A percentile compares a stretch with the other conserved stretches of the same genome.
Conservation (phyloP, 2,888 invertebrate species). For the Lamellibrachia columna region DNA sequence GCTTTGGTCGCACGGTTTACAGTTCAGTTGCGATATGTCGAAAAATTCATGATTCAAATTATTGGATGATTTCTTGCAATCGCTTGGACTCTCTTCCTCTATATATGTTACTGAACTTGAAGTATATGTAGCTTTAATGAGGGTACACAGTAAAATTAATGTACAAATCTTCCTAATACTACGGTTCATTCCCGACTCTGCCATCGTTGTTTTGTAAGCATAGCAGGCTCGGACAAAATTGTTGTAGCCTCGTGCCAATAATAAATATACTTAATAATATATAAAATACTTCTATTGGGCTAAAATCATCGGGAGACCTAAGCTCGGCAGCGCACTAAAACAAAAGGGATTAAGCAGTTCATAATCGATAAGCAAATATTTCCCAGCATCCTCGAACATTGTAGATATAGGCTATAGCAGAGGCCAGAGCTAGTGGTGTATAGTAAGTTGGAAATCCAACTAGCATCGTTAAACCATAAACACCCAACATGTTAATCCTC, state of each 20-base stretch:
- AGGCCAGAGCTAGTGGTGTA: too few relatives aligned
- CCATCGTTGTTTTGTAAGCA: neutral
- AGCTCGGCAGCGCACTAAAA: too few relatives aligned
- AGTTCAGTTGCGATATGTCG: conserved; percentile 50
- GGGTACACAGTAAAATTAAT: neutral
- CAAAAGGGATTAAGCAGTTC: too few relatives aligned
- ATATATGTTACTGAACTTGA: neutral
- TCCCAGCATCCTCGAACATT: too few relatives aligned
- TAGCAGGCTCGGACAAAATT: neutral
- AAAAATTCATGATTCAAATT: conserved; percentile 49
- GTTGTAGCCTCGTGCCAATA: neutral
- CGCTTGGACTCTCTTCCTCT: conserved; percentile 31
- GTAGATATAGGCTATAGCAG: too few relatives aligned
- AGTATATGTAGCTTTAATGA: neutral
- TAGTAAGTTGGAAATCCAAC: too few relatives aligned
- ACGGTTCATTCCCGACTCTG: neutral
- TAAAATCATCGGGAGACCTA: too few relatives aligned
- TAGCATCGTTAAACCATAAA: too few relatives aligned
- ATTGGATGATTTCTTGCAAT: conserved; percentile 32
- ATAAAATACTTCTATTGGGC: too few relatives aligned
- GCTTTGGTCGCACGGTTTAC: conserved; percentile 51
- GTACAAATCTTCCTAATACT: neutral
- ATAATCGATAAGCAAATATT: too few relatives aligned
- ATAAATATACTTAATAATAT: neutral
- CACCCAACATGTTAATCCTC: too few relatives aligned